Base-by-base conservation (phyloP, 2,888 invertebrate species). In the Lycocerus yunnanus region DNA sequence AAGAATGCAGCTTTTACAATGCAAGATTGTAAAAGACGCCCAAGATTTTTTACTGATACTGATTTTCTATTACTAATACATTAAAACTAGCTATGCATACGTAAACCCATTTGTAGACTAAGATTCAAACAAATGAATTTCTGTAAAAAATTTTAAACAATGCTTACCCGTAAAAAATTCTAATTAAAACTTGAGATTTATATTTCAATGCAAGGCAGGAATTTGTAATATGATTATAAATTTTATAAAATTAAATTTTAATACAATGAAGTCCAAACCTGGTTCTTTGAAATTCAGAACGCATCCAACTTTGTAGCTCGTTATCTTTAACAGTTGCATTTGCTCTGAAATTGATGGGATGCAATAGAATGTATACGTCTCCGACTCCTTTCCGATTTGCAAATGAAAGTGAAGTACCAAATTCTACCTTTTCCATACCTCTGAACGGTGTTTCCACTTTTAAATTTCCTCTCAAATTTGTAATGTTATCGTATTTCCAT, bases 361-460 rank as follows among this genome's bases (percentile, higher is more conserved):
- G 86, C 66, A 89, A 77, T 24, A 83, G 80, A 74, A 87, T 79
- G 61, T 80, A 83, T 1, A 86, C 59, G 71, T 82, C 81, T 15
- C 86, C 78, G 15, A 85, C 81, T n/a, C 87, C 87, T 72, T 81
- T 83, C 11, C 82, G 74, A 13, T 84, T 82, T 11, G 80, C 79
- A 60, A 87, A 77, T 73, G 86, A 76, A 24, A 87, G 75, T 76
- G 87, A 87, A 6, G 87, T 83, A 15, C 84, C 85, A 4, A 86
- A 77, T 21, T 83, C 84, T 1, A 88, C 83, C 63, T 82, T 86
- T 78, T 87, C 84, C 66, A 89, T 79, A 1, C 88, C 87, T 66
- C 83, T 78, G 77, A 87, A 85, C 0, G 89, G 89, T 2, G 88
- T 88, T 76, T 86, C 84, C 1, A 86, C 83, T 60, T 82, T 79